Conservation (phyloP, 2,888 invertebrate species). For the Hyposoter didymator region DNA sequence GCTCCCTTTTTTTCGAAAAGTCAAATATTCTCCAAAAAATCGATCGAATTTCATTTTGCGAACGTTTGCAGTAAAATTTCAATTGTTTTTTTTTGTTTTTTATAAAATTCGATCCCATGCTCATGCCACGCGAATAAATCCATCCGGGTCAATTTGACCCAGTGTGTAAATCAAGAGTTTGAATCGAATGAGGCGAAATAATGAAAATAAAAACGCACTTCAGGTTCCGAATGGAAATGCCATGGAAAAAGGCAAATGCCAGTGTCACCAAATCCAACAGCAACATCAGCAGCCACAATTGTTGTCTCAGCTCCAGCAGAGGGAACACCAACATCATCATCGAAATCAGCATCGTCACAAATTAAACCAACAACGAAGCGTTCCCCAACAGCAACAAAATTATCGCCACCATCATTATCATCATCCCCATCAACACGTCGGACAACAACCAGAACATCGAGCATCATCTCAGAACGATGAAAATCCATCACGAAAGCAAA, state of each 20-base stretch:
- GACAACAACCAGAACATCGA: slow-evolving; percentile 71
- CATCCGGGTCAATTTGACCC: too few relatives aligned
- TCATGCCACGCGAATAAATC: too few relatives aligned
- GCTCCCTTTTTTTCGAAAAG: too few relatives aligned
- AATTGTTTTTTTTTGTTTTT: too few relatives aligned
- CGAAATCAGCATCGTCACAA: slow-evolving; percentile 57
- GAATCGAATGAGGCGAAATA: not conserved
- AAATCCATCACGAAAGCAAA: slow-evolving; percentile 60
- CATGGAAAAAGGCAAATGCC: slow-evolving; percentile 79
- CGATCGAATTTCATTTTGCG: too few relatives aligned
- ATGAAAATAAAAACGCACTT: not conserved
- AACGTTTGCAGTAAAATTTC: too few relatives aligned
- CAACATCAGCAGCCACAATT: slow-evolving; percentile 65
- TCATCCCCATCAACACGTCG: slow-evolving; percentile 69
- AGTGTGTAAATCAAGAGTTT: not conserved
- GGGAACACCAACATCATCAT: slow-evolving; percentile 78
- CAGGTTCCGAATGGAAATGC: slow-evolving; percentile 71
- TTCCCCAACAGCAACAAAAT: slow-evolving; percentile 57
- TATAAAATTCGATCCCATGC: too few relatives aligned
- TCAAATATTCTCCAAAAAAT: too few relatives aligned
- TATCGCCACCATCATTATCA: slow-evolving; percentile 70
- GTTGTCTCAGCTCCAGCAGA: slow-evolving; percentile 71
- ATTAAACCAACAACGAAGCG: slow-evolving; percentile 39
- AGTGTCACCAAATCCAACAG: slow-evolving; percentile 81
- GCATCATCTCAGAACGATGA: slow-evolving; percentile 48